Evolutionary conservation across 2,113 vertebrate genomes (phyloP).

Genomic region (Leptobrachium ailaonicum): DNA sequence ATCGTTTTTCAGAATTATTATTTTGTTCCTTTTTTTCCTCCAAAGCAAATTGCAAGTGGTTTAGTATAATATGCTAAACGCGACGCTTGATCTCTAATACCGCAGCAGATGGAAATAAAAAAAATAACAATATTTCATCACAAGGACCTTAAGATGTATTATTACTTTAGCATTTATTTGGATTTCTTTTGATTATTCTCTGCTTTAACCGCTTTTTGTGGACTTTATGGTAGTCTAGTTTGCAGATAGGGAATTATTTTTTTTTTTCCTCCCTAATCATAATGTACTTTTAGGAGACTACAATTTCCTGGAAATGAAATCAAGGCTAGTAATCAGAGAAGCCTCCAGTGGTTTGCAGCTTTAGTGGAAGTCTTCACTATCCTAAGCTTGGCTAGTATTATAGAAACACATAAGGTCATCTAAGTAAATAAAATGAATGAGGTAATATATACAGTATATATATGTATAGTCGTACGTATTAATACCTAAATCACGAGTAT

Average conservation of each 20-base stretch:
- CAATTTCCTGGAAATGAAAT: constrained; percentile 66
- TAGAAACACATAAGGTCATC: constrained; percentile 8
- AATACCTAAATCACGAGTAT: no score
- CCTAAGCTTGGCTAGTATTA: constrained; percentile 7
- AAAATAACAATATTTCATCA: constrained; percentile 62
- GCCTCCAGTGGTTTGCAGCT: constrained; percentile 62
- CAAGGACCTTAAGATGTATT: constrained; percentile 64
- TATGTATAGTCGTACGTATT: no score
- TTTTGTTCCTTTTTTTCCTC: not conserved
- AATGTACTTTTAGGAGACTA: constrained; percentile 62
- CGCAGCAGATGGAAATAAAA: constrained; percentile 65
- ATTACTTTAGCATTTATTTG: constrained; percentile 62
- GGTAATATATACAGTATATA: not conserved
- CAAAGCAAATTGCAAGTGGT: constrained; percentile 19
- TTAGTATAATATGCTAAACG: constrained; percentile 37
- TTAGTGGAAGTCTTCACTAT: constrained; percentile 64
- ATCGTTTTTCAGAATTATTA: constrained; percentile 20
- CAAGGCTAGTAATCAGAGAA: constrained; percentile 66
- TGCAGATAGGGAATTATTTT: constrained; percentile 54
- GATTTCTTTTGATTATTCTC: constrained; percentile 55
- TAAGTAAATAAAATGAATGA: not conserved
- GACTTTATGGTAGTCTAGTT: constrained; percentile 51
- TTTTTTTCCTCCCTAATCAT: constrained; percentile 43
- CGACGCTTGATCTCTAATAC: constrained; percentile 37
- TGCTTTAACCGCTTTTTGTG: constrained; percentile 50